Evolutionary conservation across 1,140 invertebrate species (phyloP).

Genomic region (Achroia grisella): DNA sequence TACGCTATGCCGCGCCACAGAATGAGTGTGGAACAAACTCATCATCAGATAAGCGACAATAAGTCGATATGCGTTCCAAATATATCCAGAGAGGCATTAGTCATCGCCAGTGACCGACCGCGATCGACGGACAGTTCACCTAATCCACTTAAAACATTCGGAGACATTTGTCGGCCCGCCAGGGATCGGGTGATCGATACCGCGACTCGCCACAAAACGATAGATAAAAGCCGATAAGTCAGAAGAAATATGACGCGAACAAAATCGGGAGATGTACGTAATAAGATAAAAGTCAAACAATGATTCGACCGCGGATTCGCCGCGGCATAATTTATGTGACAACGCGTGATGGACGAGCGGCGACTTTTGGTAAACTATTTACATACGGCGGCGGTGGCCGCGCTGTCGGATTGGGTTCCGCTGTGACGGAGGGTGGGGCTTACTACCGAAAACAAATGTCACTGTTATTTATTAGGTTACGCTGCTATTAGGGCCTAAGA

Average conservation of each 20-base stretch:
- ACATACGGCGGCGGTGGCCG: conserved; percentile 62
- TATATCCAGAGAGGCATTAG: conserved; percentile 54
- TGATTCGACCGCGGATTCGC: conserved; percentile 72
- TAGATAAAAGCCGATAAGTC: conserved; percentile 72
- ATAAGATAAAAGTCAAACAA: conserved; percentile 74
- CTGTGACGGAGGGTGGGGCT: conserved; percentile 69
- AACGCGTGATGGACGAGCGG: conserved; percentile 72
- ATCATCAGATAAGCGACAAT: conserved; percentile 68
- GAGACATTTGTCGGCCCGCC: conserved; percentile 66
- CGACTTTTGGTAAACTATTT: conserved; percentile 73
- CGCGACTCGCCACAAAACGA: conserved; percentile 68
- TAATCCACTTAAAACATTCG: conserved; percentile 70
- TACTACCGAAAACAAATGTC: conserved; percentile 71
- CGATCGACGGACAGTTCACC: conserved; percentile 42
- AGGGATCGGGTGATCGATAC: conserved; percentile 64
- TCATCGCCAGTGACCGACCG: conserved; percentile 42
- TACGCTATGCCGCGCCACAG: conserved; percentile 6
- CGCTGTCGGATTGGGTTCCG: conserved; percentile 66
- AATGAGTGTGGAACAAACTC: conserved; percentile 7
- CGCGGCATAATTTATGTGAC: conserved; percentile 73
- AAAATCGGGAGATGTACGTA: conserved; percentile 72
- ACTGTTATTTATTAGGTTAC: conserved; percentile 71
- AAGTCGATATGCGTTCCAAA: conserved; percentile 61
- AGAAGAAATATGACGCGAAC: conserved; percentile 73
- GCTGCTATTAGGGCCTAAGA: conserved; percentile 58